These are phyloP conservation scores for Cryptus viduatorius DNA, from an alignment of 2,888 invertebrate genomes.

Conservation along the genomic window DNA sequence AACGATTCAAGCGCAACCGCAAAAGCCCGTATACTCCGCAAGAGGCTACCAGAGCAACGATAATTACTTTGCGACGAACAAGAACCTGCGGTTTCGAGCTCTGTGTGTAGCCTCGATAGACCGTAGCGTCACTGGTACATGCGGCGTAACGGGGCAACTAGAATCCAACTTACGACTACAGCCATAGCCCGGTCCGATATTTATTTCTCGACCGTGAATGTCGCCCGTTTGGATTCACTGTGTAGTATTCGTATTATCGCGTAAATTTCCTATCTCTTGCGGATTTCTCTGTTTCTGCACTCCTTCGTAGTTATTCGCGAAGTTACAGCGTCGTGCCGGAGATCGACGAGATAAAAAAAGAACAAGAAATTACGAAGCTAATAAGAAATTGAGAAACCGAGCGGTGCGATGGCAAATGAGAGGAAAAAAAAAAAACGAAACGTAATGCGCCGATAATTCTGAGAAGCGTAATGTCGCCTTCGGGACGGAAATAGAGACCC, in stretches of 20 bases:
- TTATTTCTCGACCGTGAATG: neutral
- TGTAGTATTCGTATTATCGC: neutral
- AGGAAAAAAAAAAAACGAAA: slow-evolving; percentile 25
- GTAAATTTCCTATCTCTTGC: neutral
- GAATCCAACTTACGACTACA: slow-evolving; percentile 12
- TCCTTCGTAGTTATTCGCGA: neutral
- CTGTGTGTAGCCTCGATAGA: slow-evolving; percentile 8
- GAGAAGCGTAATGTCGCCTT: slow-evolving; percentile 49
- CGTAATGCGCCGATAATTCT: neutral
- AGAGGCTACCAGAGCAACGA: slow-evolving; percentile 51
- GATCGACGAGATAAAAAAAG: neutral
- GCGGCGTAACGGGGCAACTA: slow-evolving; percentile 10
- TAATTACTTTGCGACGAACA: slow-evolving; percentile 51
- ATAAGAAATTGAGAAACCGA: slow-evolving; percentile 3
- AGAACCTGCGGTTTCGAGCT: slow-evolving; percentile 37
- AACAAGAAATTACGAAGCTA: neutral
- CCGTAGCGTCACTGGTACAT: slow-evolving; percentile 5
- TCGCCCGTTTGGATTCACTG: neutral
- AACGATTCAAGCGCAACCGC: slow-evolving; percentile 47
- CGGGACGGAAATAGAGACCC: slow-evolving; percentile 46
- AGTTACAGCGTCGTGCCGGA: neutral
- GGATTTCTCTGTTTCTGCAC: neutral
- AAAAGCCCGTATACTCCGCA: slow-evolving; percentile 40
- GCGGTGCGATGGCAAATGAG: slow-evolving; percentile 9
- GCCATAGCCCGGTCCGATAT: neutral